Conservation (phyloP, 2,113 vertebrate species). For the Xiphophorus couchianus region DNA sequence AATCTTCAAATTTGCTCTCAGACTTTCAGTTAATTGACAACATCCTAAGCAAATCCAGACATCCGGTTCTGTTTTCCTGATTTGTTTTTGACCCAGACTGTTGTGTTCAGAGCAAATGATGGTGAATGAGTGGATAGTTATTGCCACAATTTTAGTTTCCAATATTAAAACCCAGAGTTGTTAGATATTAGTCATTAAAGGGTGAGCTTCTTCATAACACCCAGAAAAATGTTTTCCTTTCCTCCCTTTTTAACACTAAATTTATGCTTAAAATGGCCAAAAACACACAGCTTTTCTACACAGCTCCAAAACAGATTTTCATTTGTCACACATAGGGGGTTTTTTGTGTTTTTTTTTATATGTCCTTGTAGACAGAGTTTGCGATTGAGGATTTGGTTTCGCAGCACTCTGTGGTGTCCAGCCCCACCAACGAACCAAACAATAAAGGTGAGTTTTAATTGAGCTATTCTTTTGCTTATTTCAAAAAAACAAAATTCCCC, state of each 20-base stretch:
- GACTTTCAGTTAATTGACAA: neutral
- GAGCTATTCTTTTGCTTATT: neutral
- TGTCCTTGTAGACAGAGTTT: conserved; percentile 59
- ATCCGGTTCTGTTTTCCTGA: too few species aligned
- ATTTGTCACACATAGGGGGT: neutral
- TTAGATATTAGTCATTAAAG: neutral
- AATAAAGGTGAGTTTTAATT: conserved; percentile 30
- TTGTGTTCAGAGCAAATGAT: neutral
- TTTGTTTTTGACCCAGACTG: neutral
- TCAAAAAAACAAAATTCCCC: neutral
- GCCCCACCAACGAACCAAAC: conserved; percentile 12
- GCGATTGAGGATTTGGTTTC: conserved; percentile 48
- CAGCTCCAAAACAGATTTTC: neutral
- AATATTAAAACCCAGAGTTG: neutral
- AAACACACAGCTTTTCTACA: too few species aligned
- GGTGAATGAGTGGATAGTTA: neutral
- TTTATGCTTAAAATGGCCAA: too few species aligned
- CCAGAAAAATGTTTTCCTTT: too few species aligned
- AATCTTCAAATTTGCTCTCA: neutral
- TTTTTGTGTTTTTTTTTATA: neutral
- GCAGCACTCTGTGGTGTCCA: conserved; percentile 44
- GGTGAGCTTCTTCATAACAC: too few species aligned
- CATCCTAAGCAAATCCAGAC: neutral
- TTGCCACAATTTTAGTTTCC: neutral
- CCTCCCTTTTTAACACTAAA: too few species aligned